phyloP scores from a whole-genome alignment of 2,888 invertebrate genomes.

The Candidula unifasciata region DNA sequence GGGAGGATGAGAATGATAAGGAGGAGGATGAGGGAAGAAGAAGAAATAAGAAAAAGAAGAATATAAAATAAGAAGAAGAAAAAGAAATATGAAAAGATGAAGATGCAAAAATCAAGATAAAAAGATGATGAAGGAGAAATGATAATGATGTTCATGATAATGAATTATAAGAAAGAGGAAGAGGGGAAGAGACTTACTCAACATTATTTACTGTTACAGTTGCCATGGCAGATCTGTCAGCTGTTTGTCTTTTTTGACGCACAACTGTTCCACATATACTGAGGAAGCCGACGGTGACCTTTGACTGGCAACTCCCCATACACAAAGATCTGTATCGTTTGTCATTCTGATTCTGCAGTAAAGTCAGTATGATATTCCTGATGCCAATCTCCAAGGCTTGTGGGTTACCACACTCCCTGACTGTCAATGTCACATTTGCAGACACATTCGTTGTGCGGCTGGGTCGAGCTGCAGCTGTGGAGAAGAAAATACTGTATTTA shows the following conservation, averaged over 20 bases:
- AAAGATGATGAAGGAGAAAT: too few relatives aligned
- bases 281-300: not conserved
- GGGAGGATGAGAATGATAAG: too few relatives aligned
- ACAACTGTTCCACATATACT: not conserved
- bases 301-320: not conserved
- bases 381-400: not conserved
- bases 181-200: constrained; percentile 36
- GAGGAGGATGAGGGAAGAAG: too few relatives aligned
- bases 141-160: too few relatives aligned
- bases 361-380: not conserved
- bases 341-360: constrained; percentile 4
- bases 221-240: not conserved
- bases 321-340: not conserved
- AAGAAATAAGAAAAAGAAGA: too few relatives aligned
- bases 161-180: too few relatives aligned
- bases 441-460: not conserved
- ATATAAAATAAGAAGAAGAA: too few relatives aligned
- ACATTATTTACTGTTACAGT: not conserved
- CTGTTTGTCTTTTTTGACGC: constrained; percentile 24
- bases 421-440: not conserved
- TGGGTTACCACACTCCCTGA: not conserved
- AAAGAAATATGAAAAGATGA: too few relatives aligned
- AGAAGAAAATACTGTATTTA: not conserved
- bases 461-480: not conserved
- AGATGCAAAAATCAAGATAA: too few relatives aligned